Conservation (phyloP, 2,113 vertebrate genomes). For the Cebus imitator region DNA sequence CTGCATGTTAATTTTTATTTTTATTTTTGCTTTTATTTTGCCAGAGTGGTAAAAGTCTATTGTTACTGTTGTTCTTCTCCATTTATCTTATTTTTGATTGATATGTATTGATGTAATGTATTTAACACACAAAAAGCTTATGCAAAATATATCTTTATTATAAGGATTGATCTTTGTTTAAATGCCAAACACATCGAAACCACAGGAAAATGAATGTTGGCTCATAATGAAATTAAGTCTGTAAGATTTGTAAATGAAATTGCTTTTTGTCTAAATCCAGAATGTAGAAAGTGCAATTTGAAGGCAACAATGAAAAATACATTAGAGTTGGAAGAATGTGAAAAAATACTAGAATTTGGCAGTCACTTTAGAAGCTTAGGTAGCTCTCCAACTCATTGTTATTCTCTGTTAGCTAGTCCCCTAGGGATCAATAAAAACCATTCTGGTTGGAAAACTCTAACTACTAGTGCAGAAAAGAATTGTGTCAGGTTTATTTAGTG, state of each 20-base stretch:
- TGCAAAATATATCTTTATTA: not conserved
- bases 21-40: not conserved
- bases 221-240: not conserved
- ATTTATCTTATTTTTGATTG: slow-evolving; percentile 38
- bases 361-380: slow-evolving; percentile 7
- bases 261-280: not conserved
- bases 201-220: slow-evolving; percentile 5
- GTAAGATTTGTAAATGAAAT: not conserved
- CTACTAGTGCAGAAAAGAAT: slow-evolving; percentile 64
- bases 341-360: slow-evolving; percentile 26
- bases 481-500: slow-evolving; percentile 61
- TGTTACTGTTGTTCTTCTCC: not conserved
- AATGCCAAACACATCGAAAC: not conserved
- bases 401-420: slow-evolving; percentile 44
- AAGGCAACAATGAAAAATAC: not conserved
- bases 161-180: not conserved
- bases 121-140: not conserved
- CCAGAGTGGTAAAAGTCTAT: not conserved
- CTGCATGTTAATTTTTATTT: not conserved
- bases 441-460: slow-evolving; percentile 56
- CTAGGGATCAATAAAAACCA: slow-evolving; percentile 32
- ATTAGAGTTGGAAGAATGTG: not conserved
- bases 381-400: not conserved
- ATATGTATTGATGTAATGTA: not conserved
- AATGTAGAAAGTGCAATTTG: not conserved